A percentile compares a stretch with the other conserved stretches of the same genome.
phyloP scores from a whole-genome alignment of 2,113 vertebrate species.

The Spermophilus dauricus region DNA sequence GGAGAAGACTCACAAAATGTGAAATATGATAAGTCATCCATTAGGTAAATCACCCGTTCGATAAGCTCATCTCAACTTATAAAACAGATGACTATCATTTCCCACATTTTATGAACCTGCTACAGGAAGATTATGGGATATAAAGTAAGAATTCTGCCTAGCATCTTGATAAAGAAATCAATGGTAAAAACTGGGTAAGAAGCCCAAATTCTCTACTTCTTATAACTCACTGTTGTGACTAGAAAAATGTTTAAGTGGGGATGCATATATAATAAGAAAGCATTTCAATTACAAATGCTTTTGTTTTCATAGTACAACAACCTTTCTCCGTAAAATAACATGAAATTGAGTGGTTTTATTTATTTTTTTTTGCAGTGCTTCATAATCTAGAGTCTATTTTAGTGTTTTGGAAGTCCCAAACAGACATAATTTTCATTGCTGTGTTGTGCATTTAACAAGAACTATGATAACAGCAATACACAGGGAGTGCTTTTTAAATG shows the following conservation, averaged over 20 bases:
- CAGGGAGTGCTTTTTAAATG: background rate
- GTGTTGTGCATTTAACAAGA: conserved; percentile 33
- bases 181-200: background rate
- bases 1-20: background rate
- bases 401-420: background rate
- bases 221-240: background rate
- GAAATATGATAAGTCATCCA: background rate
- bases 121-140: background rate
- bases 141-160: background rate
- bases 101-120: background rate
- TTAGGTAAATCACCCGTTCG: too few relatives aligned
- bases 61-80: background rate
- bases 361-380: background rate
- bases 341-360: background rate
- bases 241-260: conserved; percentile 21
- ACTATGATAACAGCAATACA: background rate
- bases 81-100: conserved; percentile 5
- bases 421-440: conserved; percentile 28
- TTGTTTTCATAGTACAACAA: background rate
- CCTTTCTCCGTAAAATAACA: background rate
- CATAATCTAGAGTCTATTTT: background rate
- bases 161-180: background rate
- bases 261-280: conserved; percentile 29
- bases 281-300: conserved; percentile 21
- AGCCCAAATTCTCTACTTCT: background rate